A percentile compares a stretch with the other conserved stretches of the same genome.
Conservation (phyloP, 2,113 vertebrate genomes). For the Megaptera novaeangliae region DNA sequence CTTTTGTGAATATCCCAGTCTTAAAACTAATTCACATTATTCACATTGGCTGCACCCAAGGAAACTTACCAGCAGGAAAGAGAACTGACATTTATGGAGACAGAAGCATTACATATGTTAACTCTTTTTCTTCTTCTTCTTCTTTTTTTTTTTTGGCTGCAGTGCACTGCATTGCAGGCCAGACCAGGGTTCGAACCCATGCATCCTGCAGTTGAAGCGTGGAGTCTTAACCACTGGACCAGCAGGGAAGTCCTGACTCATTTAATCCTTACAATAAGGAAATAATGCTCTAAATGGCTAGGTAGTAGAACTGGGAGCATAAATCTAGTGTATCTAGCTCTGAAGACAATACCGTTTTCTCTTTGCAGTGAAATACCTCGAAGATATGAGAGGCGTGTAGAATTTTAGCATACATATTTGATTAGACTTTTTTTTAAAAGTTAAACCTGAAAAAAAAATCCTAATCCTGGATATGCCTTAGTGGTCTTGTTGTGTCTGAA, state of each 20-base stretch:
- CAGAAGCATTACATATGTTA: neutral
- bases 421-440: neutral
- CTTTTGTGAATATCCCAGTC: neutral
- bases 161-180: too few species aligned
- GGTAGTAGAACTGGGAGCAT: neutral
- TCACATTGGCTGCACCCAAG: neutral
- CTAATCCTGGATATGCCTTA: neutral
- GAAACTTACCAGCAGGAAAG: neutral
- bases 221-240: too few species aligned
- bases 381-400: neutral
- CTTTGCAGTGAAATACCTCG: neutral
- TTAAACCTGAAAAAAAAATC: neutral
- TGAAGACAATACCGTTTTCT: neutral
- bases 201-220: too few species aligned
- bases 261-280: neutral
- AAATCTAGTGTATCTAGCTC: neutral
- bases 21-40: neutral
- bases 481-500: neutral
- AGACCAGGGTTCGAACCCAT: too few species aligned
- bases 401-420: neutral
- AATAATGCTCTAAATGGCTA: neutral
- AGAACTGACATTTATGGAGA: neutral
- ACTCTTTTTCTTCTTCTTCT: neutral
- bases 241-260: neutral
- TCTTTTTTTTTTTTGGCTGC: too few species aligned